Base-by-base conservation (phyloP, 2,113 vertebrate species). In the Xenotilapia leptura region DNA sequence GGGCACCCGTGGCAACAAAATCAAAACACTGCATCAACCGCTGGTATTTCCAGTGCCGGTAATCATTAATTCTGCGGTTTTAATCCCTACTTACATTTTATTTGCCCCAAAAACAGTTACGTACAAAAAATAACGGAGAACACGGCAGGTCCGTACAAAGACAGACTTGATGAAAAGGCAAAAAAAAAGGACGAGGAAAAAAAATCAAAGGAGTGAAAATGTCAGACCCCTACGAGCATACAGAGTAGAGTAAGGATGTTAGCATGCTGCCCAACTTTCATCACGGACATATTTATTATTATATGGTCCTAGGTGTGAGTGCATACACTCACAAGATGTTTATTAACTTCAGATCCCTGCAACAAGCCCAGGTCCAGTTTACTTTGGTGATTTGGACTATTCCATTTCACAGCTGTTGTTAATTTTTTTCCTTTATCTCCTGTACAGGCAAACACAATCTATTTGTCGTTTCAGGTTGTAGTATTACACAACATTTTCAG, bases 401-500 rank as follows among this genome's bases (percentile, higher is more conserved):
- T 51, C 47, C 47, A 51, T 51, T 19, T 51, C 17, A 51, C 8
- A 19, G 8, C 49, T 51, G 8, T 19, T 49, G 15, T 49, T 19
- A 49, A 19, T 19, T 49, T 0, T 49, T 49, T 49, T 19, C 47
- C 47, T 49, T 19, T 49, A 19, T 49, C 7, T 19, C 47, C 15
- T 49, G 0, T 49, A 47, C 14, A 47, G 14, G 14, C 14, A 0
- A 47, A 17, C 2, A 0, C 14, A 47, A 8, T 17, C 0, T 47
- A 17, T 49, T 49, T 49, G 7, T 9, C 4, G 0, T 49, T 49
- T 49, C 47, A 49, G 47, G 7, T 49, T 49, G 45, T 17, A 49
- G 1, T 8, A 0, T 49, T 49, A 49, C 45, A 33, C 31, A 33
- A 49, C 15, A 49, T 17, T 49, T 17, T 17, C 15, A 17, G 7